Base-by-base conservation (phyloP, 2,113 vertebrate species). In the Nibea coibor region DNA sequence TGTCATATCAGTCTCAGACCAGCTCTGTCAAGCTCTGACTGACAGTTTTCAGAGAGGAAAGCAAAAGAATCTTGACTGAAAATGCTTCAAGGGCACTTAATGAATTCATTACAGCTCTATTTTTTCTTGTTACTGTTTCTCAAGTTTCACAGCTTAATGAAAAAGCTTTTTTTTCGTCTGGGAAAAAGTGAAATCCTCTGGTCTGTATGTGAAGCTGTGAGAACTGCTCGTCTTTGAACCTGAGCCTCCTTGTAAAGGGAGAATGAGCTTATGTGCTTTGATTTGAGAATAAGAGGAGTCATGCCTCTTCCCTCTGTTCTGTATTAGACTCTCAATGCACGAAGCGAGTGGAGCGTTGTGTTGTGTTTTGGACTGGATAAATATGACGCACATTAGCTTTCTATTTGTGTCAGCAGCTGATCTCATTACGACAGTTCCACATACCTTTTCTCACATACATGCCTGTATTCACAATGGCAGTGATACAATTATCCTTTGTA, bases 231-330 rank as follows among this genome's bases (percentile, higher is more conserved):
- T 28, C 50, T 75, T 75, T 66, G 65, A 72, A 64, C 48, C 35
- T 14, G 54, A 73, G 50, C 61, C 65, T 69, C 61, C 51, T 31
- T 14, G 24, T 68, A 7, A 35, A 64, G n/a, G 5, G 6, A 77
- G 35, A 70, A 69, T 57, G 68, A 74, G 64, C 63, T 79, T 50
- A 53, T 58, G 64, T 57, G 31, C 28, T 80, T 67, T 74, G 68
- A 73, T 77, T 80, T 45, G 31, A 43, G 73, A 12, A 67, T 51
- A 47, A 48, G 31, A n/a, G 53, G 31, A 77, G 53, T n/a, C 17
- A 17, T 65, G 19, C 54, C 2, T 51, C 43, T 31, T 47, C 57
- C 39, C 35, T 62, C 10, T 20, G 76, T 59, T 75, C 22, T 75
- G 51, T 43, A 3, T 64, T 9, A 59, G 31, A 54, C 53, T 47